These are phyloP conservation scores for Bergia sp. DNA, from an alignment of 92 coral and sea anemone genomes.

Conservation along the genomic window DNA sequence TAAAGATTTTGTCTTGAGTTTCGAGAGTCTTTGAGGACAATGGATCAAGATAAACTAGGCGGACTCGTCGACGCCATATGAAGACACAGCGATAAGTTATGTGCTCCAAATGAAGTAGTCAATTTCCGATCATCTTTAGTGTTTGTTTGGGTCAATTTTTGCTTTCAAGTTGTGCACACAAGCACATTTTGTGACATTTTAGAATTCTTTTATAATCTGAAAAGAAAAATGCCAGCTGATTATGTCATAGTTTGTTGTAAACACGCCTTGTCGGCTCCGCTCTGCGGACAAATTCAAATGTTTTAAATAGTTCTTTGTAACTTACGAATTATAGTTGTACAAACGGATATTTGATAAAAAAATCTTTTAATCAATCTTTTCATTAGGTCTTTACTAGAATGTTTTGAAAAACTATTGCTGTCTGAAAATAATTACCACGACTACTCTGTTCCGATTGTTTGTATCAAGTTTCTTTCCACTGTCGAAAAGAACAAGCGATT, in stretches of 20 bases:
- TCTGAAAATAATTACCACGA: not conserved
- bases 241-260: not conserved
- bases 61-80: conserved; percentile 31
- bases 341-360: not conserved
- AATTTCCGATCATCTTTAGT: conserved; percentile 38
- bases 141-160: conserved; percentile 32
- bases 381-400: not conserved
- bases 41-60: conserved; percentile 21
- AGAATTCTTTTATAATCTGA: conserved; percentile 24
- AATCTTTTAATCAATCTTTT: not conserved
- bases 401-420: not conserved
- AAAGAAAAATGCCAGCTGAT: not conserved
- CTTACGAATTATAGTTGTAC: too few relatives aligned
- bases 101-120: conserved; percentile 39
- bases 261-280: not conserved
- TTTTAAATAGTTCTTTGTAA: not conserved
- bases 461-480: conserved; percentile 42
- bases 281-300: not conserved
- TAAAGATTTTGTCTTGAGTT: conserved; percentile 37
- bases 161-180: conserved; percentile 38
- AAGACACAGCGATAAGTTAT: conserved; percentile 39
- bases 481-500: not conserved
- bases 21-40: conserved; percentile 37
- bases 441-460: conserved; percentile 22
- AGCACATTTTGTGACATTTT: conserved; percentile 24